phyloP scores from a whole-genome alignment of 2,888 invertebrate genomes.

The Dryobotodes eremita region DNA sequence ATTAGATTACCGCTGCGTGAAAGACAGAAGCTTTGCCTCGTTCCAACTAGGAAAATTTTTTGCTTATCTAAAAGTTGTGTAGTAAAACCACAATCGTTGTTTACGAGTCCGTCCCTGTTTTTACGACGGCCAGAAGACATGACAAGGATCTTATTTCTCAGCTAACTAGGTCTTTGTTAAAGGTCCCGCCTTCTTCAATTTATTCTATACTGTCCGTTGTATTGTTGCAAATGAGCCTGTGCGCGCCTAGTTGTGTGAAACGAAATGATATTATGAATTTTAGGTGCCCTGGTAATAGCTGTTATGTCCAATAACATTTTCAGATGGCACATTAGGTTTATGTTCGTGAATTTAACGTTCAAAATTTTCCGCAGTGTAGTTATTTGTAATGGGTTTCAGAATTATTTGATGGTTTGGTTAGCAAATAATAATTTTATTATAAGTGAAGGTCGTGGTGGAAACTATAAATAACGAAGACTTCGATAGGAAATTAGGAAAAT shows the following conservation, averaged over 20 bases:
- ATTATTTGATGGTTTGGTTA: background rate
- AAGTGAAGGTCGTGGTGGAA: background rate
- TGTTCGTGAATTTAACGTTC: constrained; percentile 4
- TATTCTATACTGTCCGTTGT: constrained; percentile 32
- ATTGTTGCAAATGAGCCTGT: constrained; percentile 34
- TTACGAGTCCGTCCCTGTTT: constrained; percentile 65
- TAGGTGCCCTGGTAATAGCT: constrained; percentile 9
- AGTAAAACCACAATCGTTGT: constrained; percentile 68
- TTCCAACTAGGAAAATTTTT: constrained; percentile 51
- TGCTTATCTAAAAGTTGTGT: constrained; percentile 66
- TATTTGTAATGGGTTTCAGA: constrained; percentile 6
- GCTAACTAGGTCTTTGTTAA: constrained; percentile 63
- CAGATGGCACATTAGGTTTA: background rate
- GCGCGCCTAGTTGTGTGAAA: constrained; percentile 23
- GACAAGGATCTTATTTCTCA: constrained; percentile 68
- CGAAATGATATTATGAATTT: constrained; percentile 24
- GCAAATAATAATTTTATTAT: background rate
- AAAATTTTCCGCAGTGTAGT: background rate
- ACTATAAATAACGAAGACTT: background rate
- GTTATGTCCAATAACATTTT: constrained; percentile 10
- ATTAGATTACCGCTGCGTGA: constrained; percentile 1
- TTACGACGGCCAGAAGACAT: constrained; percentile 68
- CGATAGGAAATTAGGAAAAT: background rate
- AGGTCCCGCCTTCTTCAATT: constrained; percentile 48
- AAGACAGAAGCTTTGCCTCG: constrained; percentile 27